Evolutionary conservation across 2,797 vertebrate species (phyloP).

Genomic region (Novumbra hubbsi): DNA sequence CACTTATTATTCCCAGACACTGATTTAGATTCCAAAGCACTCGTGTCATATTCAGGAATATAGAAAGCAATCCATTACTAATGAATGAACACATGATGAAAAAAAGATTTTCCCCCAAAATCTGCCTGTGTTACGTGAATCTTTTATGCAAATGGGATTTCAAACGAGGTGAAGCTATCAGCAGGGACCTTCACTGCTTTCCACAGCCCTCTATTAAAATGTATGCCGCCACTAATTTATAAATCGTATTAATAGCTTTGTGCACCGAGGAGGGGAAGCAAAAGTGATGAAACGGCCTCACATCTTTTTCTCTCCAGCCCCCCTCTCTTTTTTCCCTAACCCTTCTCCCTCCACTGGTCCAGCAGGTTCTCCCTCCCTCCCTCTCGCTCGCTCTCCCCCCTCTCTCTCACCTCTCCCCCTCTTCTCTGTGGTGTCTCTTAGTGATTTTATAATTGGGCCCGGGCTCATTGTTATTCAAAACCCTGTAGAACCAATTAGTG

Average conservation of each 20-base stretch:
- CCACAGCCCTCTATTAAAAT: slow-evolving; percentile 82
- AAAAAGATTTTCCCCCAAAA: slow-evolving; percentile 72
- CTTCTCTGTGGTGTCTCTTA: slow-evolving; percentile 50
- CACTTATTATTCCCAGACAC: slow-evolving; percentile 68
- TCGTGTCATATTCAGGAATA: slow-evolving; percentile 61
- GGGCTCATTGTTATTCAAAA: slow-evolving; percentile 77
- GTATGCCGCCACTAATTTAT: slow-evolving; percentile 80
- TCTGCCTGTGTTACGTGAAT: slow-evolving; percentile 74
- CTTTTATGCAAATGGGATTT: slow-evolving; percentile 91
- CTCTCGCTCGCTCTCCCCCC: slow-evolving; percentile 33
- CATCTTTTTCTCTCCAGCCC: slow-evolving; percentile 43
- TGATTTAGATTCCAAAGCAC: slow-evolving; percentile 75
- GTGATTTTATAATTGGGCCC: slow-evolving; percentile 80
- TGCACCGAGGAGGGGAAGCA: slow-evolving; percentile 56
- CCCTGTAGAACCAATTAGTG: slow-evolving; percentile 84
- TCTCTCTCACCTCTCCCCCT: slow-evolving; percentile 10
- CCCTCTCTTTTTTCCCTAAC: slow-evolving; percentile 23
- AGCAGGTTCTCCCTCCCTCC: slow-evolving; percentile 46
- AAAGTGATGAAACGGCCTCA: slow-evolving; percentile 60
- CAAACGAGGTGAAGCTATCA: slow-evolving; percentile 79
- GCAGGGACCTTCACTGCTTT: slow-evolving; percentile 75
- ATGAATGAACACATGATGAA: slow-evolving; percentile 77
- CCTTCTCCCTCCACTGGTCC: slow-evolving; percentile 51
- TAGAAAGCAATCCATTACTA: slow-evolving; percentile 76
- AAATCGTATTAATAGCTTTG: slow-evolving; percentile 78